Evolutionary conservation across 1,140 invertebrate species (phyloP).

Genomic region (Leguminivora glycinivorella): DNA sequence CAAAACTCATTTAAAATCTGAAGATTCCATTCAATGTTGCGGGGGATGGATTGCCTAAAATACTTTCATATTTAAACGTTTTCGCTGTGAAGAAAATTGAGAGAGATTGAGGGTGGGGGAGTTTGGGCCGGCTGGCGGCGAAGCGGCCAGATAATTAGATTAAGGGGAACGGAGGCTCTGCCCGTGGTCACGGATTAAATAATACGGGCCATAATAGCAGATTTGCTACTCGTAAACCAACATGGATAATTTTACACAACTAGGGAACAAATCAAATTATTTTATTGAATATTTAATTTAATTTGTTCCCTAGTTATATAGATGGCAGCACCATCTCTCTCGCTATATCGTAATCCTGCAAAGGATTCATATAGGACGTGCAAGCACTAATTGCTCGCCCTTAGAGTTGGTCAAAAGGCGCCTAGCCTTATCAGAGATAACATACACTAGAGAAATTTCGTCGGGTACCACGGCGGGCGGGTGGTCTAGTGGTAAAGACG

Average conservation of each 20-base stretch:
- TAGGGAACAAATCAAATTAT: no score
- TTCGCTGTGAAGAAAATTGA: constrained; percentile 43
- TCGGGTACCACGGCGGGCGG: no score
- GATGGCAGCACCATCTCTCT: no score
- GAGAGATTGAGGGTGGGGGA: constrained; percentile 47
- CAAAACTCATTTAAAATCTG: constrained; percentile 41
- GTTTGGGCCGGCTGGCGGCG: constrained; percentile 56
- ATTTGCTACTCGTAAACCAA: neutral
- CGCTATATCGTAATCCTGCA: no score
- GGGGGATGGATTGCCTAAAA: constrained; percentile 48
- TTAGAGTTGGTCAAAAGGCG: no score
- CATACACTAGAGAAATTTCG: no score
- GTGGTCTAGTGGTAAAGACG: no score
- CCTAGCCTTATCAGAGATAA: no score
- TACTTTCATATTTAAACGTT: constrained; percentile 51
- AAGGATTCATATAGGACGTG: no score
- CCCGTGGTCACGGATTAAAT: constrained; percentile 37
- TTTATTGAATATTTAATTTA: no score
- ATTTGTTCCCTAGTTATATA: no score
- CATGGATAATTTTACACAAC: neutral
- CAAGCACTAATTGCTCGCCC: no score
- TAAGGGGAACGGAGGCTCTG: constrained; percentile 62
- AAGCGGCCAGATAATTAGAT: constrained; percentile 73
- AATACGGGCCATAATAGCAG: neutral
- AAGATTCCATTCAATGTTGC: constrained; percentile 39